Evolutionary conservation across 2,888 invertebrate genomes (phyloP).

Genomic region (Sphaerophoria taeniata): DNA sequence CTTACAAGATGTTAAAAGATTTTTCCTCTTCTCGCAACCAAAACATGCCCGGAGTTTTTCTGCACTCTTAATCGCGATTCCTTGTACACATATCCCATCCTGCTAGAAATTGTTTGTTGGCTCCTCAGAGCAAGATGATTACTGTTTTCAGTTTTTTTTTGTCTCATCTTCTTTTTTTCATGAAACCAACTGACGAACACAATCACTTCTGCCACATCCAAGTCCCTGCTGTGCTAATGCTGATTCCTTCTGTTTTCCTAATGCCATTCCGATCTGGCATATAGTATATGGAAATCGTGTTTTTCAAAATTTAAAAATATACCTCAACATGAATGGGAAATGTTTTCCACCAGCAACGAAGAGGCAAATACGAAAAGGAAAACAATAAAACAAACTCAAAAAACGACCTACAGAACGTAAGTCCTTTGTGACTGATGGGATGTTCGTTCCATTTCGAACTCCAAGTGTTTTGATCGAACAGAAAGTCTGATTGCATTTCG

Average conservation of each 20-base stretch:
- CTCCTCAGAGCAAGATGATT: slow-evolving; percentile 25
- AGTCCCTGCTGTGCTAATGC: slow-evolving; percentile 7
- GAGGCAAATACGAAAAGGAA: slow-evolving; percentile 4
- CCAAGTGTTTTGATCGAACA: slow-evolving; percentile 1
- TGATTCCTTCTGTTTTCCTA: not conserved
- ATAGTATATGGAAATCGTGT: slow-evolving; percentile 26
- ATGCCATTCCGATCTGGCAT: not conserved
- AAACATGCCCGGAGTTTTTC: not conserved
- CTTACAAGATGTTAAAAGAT: slow-evolving; percentile 55
- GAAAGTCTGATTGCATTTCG: slow-evolving; percentile 51
- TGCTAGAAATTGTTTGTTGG: not conserved
- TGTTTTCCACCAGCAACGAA: not conserved
- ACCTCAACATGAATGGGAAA: slow-evolving; percentile 47
- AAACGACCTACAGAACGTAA: not conserved
- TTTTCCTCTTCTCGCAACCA: slow-evolving; percentile 44
- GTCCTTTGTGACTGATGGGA: slow-evolving; percentile 10
- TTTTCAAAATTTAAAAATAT: slow-evolving; percentile 61
- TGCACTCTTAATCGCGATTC: slow-evolving; percentile 19
- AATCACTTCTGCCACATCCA: slow-evolving; percentile 53
- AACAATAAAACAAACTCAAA: not conserved
- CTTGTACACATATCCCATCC: slow-evolving; percentile 16
- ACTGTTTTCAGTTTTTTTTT: slow-evolving; percentile 53
- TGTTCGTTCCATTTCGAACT: slow-evolving; percentile 1
- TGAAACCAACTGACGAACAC: slow-evolving; percentile 20
- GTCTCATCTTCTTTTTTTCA: slow-evolving; percentile 28